Evolutionary conservation across 2,113 vertebrate species (phyloP).

Genomic region (Scopus umbretta): DNA sequence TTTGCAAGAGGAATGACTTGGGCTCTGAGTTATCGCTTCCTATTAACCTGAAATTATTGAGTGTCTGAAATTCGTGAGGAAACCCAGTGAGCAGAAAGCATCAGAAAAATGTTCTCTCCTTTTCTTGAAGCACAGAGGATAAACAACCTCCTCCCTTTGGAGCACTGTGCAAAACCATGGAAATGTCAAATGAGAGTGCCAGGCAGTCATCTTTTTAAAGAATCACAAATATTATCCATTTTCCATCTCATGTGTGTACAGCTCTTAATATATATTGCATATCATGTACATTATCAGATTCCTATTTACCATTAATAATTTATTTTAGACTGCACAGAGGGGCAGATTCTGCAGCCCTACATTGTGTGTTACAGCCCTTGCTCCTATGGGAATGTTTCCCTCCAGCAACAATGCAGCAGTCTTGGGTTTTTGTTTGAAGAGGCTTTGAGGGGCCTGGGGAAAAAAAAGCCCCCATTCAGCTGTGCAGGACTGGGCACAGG

Average conservation of each 20-base stretch:
- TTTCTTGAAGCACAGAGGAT: background rate
- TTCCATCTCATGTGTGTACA: background rate
- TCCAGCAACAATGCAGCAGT: background rate
- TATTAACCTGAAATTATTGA: conserved; percentile 60
- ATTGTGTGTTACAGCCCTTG: background rate
- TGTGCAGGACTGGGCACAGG: background rate
- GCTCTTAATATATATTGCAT: background rate
- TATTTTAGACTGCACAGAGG: background rate
- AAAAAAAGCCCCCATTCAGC: background rate
- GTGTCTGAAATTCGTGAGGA: conserved; percentile 2
- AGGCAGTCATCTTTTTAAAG: background rate
- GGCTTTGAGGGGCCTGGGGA: background rate
- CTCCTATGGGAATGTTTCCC: background rate
- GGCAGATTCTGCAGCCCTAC: background rate
- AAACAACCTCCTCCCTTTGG: conserved; percentile 7
- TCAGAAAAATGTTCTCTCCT: conserved; percentile 3
- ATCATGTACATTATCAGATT: background rate
- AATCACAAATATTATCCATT: background rate
- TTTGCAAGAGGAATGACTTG: conserved; percentile 42
- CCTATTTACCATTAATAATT: background rate
- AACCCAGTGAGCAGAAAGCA: conserved; percentile 21
- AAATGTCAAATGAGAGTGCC: background rate
- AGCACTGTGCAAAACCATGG: background rate
- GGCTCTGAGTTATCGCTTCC: conserved; percentile 45
- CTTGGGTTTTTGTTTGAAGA: background rate